Evolutionary conservation across 2,113 vertebrate species (phyloP), one percentile per base, ranked within the genome.

Genomic region (Macquaria ambigua): DNA sequence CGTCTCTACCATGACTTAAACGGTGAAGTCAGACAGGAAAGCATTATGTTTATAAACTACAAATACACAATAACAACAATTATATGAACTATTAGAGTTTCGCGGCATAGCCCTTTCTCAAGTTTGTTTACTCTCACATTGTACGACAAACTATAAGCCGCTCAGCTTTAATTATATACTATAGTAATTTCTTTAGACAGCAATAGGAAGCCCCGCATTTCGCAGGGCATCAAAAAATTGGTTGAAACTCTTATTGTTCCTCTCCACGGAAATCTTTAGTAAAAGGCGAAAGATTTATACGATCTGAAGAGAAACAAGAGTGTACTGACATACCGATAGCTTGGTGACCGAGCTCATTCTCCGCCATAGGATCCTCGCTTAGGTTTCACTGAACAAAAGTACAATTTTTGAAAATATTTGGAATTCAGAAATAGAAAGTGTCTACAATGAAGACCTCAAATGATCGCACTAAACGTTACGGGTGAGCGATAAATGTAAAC

Each of bases 241-340:
- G 0, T 0, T 28, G 0, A 87, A 61, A 91, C 88, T 93, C 88
- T 90, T 91, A 21, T 23, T 82, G 80, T 67, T 85, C 70, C 86
- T 59, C 86, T 86, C 90, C 93, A 92, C 89, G 87, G 90, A 93
- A 91, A 93, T 91, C 91, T 93, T 93, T 92, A 93, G 93, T 92
- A 89, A 91, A 89, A 89, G 85, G 87, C 90, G 77, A 90, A 90
- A 90, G 67, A 91, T 83, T 91, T 89, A 76, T 91, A n/a, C 82
- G 82, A 53, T 86, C 48, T 91, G 83, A 88, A 86, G 34, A 53
- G 83, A 91, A 90, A 52, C 83, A 86, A 88, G 81, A 91, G 83
- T 9, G 68, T 55, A 69, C 67, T 77, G 4, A 0, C 1, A 0
- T 0, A 0, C 0, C 0, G 0, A 0, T 0, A 0, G 0, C 0